Conservation (phyloP, 2,113 vertebrate species). For the Elachura formosa region DNA sequence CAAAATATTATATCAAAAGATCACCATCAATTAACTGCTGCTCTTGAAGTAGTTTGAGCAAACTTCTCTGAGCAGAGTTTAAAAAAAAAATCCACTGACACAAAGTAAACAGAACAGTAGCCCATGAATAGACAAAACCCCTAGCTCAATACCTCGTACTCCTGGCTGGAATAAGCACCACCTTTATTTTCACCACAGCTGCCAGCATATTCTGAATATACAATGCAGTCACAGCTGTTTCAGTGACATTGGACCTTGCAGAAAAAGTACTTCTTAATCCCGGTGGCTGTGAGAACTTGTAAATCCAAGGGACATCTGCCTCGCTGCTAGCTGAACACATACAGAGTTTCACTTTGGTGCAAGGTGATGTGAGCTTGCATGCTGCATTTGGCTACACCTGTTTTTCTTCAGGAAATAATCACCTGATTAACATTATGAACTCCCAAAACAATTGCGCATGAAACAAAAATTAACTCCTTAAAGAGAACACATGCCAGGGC, state of each 20-base stretch:
- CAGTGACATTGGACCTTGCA: not conserved
- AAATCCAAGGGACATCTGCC: constrained; percentile 42
- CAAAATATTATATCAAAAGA: not conserved
- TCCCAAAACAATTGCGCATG: constrained; percentile 27
- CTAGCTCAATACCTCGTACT: not conserved
- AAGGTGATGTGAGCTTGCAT: constrained; percentile 4
- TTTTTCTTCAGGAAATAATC: constrained; percentile 38
- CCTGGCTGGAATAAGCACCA: not conserved
- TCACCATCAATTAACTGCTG: not conserved
- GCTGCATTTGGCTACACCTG: constrained; percentile 27
- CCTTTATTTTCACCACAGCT: not conserved
- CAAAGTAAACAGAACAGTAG: not conserved
- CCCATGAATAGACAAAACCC: not conserved
- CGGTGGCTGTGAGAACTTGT: not conserved
- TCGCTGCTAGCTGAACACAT: not conserved
- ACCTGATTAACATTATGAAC: not conserved
- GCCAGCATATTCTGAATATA: not conserved
- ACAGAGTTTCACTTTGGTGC: not conserved
- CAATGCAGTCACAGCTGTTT: not conserved
- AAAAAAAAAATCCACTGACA: not conserved
- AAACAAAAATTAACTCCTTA: not conserved
- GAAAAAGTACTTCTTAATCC: constrained; percentile 26
- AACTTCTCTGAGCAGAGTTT: not conserved
- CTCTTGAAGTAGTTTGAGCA: not conserved
- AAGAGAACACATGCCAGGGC: not conserved